phyloP scores from a whole-genome alignment of 2,113 vertebrate genomes.

The Micronycteris hirsuta region DNA sequence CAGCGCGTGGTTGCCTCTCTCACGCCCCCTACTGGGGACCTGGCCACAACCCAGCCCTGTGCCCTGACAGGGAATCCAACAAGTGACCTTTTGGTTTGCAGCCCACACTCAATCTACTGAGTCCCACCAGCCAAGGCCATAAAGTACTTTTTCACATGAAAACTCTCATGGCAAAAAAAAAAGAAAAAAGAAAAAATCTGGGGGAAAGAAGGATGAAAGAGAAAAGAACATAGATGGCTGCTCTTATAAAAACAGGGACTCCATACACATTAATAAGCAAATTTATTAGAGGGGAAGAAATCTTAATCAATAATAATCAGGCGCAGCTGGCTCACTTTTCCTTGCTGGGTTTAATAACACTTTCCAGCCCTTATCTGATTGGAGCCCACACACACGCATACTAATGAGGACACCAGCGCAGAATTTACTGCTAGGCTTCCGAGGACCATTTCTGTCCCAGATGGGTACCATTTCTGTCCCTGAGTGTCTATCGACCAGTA shows the following conservation, averaged over 20 bases:
- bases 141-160: not conserved
- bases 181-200: not conserved
- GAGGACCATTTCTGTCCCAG: not conserved
- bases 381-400: constrained; percentile 35
- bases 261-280: constrained; percentile 50
- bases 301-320: constrained; percentile 54
- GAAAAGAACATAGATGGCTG: not conserved
- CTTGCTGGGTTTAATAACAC: constrained; percentile 48
- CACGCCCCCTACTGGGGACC: no score
- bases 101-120: no score
- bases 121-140: not conserved
- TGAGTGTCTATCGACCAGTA: not conserved
- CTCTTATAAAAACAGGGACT: constrained; percentile 39
- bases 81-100: no score
- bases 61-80: no score
- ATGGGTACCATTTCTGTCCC: not conserved
- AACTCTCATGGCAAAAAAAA: not conserved
- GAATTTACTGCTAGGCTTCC: constrained; percentile 22
- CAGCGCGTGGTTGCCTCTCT: no score
- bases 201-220: not conserved
- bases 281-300: constrained; percentile 67
- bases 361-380: not conserved
- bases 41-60: no score
- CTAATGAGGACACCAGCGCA: constrained; percentile 26
- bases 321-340: constrained; percentile 39